phyloP scores from a whole-genome alignment of 2,888 invertebrate species.

The Lysandra bellargus region DNA sequence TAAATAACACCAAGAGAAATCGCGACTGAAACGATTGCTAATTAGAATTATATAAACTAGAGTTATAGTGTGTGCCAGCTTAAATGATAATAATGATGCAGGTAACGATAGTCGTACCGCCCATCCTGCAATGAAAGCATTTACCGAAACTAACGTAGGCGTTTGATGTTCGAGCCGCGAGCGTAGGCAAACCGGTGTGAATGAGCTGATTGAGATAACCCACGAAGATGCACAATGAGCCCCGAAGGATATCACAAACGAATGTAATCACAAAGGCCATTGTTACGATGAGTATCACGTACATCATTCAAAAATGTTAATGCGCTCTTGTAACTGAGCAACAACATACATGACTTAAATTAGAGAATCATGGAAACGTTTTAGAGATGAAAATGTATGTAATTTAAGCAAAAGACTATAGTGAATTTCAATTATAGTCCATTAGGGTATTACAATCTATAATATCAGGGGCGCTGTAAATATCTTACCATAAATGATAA shows the following conservation, averaged over 20 bases:
- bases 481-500: background rate
- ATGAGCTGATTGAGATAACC: slow-evolving; percentile 42
- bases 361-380: background rate
- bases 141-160: slow-evolving; percentile 40
- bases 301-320: background rate
- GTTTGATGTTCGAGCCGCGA: slow-evolving; percentile 47
- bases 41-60: background rate
- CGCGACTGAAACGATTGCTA: too few relatives aligned
- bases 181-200: slow-evolving; percentile 63
- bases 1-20: background rate
- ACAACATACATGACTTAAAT: too few relatives aligned
- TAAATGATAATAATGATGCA: background rate
- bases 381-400: background rate
- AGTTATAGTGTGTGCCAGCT: background rate
- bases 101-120: slow-evolving; percentile 27
- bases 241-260: slow-evolving; percentile 30
- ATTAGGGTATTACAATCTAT: background rate
- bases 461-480: background rate
- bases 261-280: slow-evolving; percentile 25
- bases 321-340: background rate
- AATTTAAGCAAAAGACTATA: background rate
- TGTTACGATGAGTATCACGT: background rate
- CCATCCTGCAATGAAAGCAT: slow-evolving; percentile 39
- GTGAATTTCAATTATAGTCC: background rate
- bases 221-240: slow-evolving; percentile 38